These are phyloP conservation scores for Myanophis thanlyinensis DNA, from an alignment of 2,113 vertebrate genomes.

Conservation along the genomic window DNA sequence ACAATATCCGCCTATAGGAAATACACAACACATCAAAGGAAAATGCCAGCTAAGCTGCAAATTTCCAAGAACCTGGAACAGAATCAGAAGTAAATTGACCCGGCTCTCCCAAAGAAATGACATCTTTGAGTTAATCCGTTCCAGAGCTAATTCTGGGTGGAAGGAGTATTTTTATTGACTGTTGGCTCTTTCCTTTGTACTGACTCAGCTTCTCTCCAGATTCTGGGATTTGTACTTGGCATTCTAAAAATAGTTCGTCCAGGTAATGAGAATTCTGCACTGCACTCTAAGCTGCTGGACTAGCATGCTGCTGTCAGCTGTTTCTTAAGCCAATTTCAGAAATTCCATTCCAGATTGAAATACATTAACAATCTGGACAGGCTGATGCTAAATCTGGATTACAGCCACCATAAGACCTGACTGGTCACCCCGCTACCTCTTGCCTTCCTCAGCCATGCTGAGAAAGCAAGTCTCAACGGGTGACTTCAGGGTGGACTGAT, in stretches of 20 bases:
- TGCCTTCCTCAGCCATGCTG: background rate
- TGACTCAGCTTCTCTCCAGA: background rate
- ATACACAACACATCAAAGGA: background rate
- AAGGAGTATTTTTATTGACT: background rate
- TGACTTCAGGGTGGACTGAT: background rate
- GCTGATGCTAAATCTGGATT: background rate
- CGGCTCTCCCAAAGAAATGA: background rate
- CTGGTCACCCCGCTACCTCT: background rate
- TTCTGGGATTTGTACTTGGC: background rate
- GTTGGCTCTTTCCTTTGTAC: background rate
- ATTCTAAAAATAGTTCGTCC: background rate
- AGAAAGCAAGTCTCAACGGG: background rate
- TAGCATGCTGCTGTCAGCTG: background rate
- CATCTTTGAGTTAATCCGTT: background rate
- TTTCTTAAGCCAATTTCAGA: background rate
- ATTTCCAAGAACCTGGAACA: background rate
- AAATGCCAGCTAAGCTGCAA: background rate
- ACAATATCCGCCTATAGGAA: background rate
- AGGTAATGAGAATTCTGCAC: background rate
- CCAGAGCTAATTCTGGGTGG: background rate
- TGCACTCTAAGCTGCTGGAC: background rate
- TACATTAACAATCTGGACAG: background rate
- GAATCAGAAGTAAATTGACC: background rate
- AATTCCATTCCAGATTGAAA: background rate
- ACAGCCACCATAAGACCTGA: background rate